A percentile compares a stretch with the other conserved stretches of the same genome.
Conservation (phyloP, 2,113 vertebrate species). For the Phalacrocorax carbo region DNA sequence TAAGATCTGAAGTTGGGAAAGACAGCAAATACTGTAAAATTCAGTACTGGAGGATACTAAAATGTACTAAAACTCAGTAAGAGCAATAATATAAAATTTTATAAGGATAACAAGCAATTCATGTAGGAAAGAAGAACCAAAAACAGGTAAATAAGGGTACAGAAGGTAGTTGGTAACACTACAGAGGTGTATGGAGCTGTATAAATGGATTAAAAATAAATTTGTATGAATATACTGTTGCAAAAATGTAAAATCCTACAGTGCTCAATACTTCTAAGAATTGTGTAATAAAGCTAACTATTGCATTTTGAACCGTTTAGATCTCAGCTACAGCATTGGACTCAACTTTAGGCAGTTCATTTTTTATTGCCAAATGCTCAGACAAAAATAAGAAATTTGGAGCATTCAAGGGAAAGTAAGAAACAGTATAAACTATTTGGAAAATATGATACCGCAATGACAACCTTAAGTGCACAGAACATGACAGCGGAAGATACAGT, state of each 20-base stretch:
- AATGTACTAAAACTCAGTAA: not conserved
- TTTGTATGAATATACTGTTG: not conserved
- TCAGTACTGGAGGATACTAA: not conserved
- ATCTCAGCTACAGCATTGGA: not conserved
- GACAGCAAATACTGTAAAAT: not conserved
- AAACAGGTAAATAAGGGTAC: not conserved
- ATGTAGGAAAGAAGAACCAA: not conserved
- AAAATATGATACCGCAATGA: not conserved
- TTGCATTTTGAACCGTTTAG: not conserved
- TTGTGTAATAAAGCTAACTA: not conserved
- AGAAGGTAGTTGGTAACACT: not conserved
- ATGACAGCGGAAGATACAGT: not conserved
- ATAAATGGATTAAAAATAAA: not conserved
- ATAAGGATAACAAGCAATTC: not conserved
- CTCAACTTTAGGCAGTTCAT: accelerated
- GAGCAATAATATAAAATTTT: not conserved
- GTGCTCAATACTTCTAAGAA: not conserved
- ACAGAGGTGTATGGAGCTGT: not conserved
- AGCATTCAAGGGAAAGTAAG: not conserved
- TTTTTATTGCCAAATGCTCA: not conserved
- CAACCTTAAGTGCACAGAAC: not conserved
- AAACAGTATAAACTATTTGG: not conserved
- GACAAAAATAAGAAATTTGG: not conserved
- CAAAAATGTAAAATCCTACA: not conserved
- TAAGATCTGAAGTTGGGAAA: not conserved